Evolutionary conservation across 2,113 vertebrate genomes (phyloP), one percentile per base, ranked within the genome.

Genomic region (Monopterus albus): DNA sequence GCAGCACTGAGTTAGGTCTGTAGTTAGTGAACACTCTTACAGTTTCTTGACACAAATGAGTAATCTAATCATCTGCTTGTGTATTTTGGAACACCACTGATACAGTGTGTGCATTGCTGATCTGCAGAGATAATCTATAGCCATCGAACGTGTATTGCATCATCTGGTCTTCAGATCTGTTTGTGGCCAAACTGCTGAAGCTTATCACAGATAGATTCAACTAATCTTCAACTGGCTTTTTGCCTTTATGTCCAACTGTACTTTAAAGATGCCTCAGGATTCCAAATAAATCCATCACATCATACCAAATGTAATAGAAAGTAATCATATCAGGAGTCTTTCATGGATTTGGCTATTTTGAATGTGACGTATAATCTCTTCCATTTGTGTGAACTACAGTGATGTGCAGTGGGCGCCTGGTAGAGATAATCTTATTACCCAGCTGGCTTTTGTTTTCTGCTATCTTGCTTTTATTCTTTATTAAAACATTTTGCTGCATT

Each of bases 391-490:
- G 76, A 88, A 88, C 82, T 86, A 88, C 88, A 91, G 83, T 88
- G 76, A 88, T 78, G 85, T 85, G 77, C 79, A 84, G 79, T 88
- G 85, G 82, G 81, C 68, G 81, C 74, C 81, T 79, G 78, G 76
- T 69, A 84, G 82, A 90, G 89, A 92, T 92, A 93, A 92, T 93
- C 91, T 85, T 86, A 94, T 94, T 92, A 92, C 86, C 85, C 83
- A 86, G 83, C 82, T 82, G 82, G 79, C 90, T 90, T 93, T 93
- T 93, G 89, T 92, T 93, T 92, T 92, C 81, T 72, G 67, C 81
- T 82, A 82, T 80, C 76, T 89, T 83, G 75, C 86, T 79, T 91
- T 91, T 89, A 89, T 91, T 90, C 89, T 86, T 84, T 90, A 91
- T 91, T 91, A 91, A 92, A 91, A 92, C 75, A 91, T 90, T 92